Base-by-base conservation (phyloP, 2,888 invertebrate species). In the Lacanobia wlatinum region DNA sequence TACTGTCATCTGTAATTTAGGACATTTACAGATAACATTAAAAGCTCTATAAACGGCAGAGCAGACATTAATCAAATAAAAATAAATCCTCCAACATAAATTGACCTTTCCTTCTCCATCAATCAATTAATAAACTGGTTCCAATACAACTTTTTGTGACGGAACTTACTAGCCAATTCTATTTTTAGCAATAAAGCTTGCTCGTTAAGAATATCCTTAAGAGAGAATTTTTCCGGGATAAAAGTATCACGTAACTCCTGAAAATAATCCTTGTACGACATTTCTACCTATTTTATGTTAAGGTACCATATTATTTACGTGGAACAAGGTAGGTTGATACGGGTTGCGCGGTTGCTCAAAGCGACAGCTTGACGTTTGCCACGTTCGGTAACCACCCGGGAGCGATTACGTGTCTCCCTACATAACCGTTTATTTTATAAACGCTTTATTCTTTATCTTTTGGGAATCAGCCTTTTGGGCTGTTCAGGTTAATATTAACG, bases 341-440 rank as follows among this genome's bases (percentile, higher is more conserved):
- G 82, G 86, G 84, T 87, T 56, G 55, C 76, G 73, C 46, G 72
- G 70, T 83, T 73, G 70, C 71, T 67, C 66, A 73, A 70, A 73
- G 67, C 71, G 86, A 84, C 84, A 83, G 83, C 73, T 83, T 78
- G 86, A 84, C 80, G 76, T 74, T 62, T 58, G 66, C 71, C 79
- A 75, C 76, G 78, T 71, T 56, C 74, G 53, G 67, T 69, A 65
- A 69, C 70, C 82, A 78, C 83, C 75, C 38, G 67, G 76, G 80
- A 82, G 43, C 76, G 73, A 81, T 78, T 76, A 83, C 82, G 79
- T 84, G 74, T 67, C 63, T 58, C 56, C 62, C 72, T 43, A 69
- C 66, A 68, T 66, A 76, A 80, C 38, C 79, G 71, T 80, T 80
- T 76, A 80, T 76, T 80, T 80, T 80, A 80, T 80, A 80, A 62